Conservation (phyloP, 1,140 invertebrate genomes). For the Drosophila nigrodunni region DNA sequence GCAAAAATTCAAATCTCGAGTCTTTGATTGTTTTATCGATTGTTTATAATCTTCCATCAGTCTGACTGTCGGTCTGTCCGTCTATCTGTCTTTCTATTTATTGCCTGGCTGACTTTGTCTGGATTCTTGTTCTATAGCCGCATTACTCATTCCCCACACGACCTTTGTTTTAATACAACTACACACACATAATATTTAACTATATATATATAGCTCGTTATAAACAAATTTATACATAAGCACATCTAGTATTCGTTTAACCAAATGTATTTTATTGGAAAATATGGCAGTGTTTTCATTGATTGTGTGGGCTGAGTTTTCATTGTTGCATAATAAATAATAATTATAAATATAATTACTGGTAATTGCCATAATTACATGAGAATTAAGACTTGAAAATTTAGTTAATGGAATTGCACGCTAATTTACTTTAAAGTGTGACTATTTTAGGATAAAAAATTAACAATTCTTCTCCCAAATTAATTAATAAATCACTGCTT, state of each 20-base stretch:
- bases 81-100: constrained; percentile 21
- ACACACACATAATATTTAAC: constrained; percentile 23
- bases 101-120: constrained; percentile 19
- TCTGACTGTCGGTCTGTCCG: neutral
- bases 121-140: constrained; percentile 20
- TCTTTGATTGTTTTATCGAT: constrained; percentile 50
- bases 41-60: constrained; percentile 40
- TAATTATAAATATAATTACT: constrained; percentile 1
- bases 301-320: constrained; percentile 15
- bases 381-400: neutral
- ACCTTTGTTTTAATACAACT: constrained; percentile 50
- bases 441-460: neutral
- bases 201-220: constrained; percentile 12
- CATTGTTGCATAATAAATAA: constrained; percentile 12
- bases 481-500: neutral
- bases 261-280: constrained; percentile 31
- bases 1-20: constrained; percentile 51
- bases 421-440: neutral
- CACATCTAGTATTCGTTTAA: constrained; percentile 24
- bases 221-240: constrained; percentile 10
- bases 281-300: constrained; percentile 5
- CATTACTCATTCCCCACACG: constrained; percentile 54
- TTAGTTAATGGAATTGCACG: neutral
- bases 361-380: neutral
- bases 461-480: too few relatives aligned